Conservation (phyloP, 1,140 invertebrate species). For the Coenobita brevimanus region DNA sequence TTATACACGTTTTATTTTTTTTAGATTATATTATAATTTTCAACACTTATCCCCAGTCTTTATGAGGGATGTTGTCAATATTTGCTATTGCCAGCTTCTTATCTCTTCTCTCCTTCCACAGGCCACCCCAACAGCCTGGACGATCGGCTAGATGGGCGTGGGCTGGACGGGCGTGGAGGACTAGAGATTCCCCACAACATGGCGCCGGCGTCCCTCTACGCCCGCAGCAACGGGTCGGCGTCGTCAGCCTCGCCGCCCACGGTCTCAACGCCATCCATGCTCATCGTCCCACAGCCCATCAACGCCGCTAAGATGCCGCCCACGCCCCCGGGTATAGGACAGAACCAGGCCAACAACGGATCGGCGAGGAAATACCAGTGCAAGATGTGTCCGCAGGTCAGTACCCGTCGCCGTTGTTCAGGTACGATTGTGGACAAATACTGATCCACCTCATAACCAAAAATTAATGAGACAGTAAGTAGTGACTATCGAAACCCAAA, state of each 20-base stretch:
- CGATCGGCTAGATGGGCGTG: slow-evolving; percentile 47
- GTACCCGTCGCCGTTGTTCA: no score
- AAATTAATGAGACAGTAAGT: no score
- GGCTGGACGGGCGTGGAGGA: no score
- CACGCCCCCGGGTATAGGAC: slow-evolving; percentile 66
- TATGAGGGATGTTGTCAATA: no score
- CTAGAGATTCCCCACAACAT: slow-evolving; percentile 63
- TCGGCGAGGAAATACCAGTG: slow-evolving; percentile 90
- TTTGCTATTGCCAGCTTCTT: background rate
- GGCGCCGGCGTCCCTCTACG: slow-evolving; percentile 70
- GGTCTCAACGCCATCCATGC: slow-evolving; percentile 77
- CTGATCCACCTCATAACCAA: no score
- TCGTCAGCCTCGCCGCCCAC: slow-evolving; percentile 75
- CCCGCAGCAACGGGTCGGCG: slow-evolving; percentile 74
- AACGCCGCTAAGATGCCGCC: slow-evolving; percentile 82
- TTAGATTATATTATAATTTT: no score
- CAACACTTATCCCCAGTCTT: background rate
- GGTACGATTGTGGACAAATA: no score
- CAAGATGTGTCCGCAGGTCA: slow-evolving; percentile 99
- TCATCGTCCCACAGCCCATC: slow-evolving; percentile 93
- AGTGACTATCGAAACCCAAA: no score
- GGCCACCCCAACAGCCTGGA: slow-evolving; percentile 53
- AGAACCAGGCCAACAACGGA: slow-evolving; percentile 70
- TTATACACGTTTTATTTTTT: no score
- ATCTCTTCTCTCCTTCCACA: background rate